Conservation (phyloP, 1,140 invertebrate genomes). For the honey bee (Apis mellifera) region DNA sequence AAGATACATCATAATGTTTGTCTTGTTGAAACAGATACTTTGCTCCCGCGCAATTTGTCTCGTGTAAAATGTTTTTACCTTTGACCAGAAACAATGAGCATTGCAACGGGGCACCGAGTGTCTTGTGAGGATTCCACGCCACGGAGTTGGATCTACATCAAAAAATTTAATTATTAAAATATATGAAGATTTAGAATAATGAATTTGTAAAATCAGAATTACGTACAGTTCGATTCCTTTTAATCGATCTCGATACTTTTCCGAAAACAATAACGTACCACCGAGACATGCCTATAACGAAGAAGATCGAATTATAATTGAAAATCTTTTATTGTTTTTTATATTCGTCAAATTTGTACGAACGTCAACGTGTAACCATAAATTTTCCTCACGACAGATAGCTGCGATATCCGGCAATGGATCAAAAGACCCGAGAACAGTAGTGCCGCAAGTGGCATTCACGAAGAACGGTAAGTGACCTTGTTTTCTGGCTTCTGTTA, state of each 20-base stretch:
- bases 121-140: constrained; percentile 97
- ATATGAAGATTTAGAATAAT: not conserved
- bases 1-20: constrained; percentile 95
- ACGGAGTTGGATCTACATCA: constrained; percentile 88
- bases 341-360: constrained; percentile 70
- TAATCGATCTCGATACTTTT: constrained; percentile 84
- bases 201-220: not conserved
- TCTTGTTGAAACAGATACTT: constrained; percentile 96
- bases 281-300: constrained; percentile 90
- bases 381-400: constrained; percentile 83
- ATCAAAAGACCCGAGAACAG: constrained; percentile 92
- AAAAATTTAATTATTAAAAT: not conserved
- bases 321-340: not conserved
- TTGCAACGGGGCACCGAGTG: constrained; percentile 93
- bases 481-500: constrained; percentile 78
- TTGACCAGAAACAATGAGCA: constrained; percentile 91
- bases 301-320: not conserved
- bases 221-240: constrained; percentile 87
- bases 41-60: constrained; percentile 89
- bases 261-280: constrained; percentile 88
- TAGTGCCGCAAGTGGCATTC: constrained; percentile 89
- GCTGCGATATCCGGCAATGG: constrained; percentile 88
- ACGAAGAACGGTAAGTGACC: constrained; percentile 86
- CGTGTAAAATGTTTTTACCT: constrained; percentile 85
- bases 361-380: constrained; percentile 95